phyloP scores from a whole-genome alignment of 37 sponge, comb jelly and placozoan species.

The Tethya wilhelma region DNA sequence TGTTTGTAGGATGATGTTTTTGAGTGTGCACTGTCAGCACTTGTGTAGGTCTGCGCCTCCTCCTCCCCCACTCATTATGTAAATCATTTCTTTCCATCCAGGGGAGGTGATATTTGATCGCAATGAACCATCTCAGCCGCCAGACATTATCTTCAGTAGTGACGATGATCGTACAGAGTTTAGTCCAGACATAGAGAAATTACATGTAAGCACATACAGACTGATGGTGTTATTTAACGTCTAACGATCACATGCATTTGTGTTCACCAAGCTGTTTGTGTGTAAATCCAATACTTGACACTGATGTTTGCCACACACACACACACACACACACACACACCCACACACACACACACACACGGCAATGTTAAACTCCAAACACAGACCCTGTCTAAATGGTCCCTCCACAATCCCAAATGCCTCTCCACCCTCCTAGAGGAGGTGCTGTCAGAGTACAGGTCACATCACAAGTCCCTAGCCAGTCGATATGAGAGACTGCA shows the following conservation, averaged over 20 bases:
- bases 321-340: too few species aligned
- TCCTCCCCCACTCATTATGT: too few species aligned
- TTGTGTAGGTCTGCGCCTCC: too few species aligned
- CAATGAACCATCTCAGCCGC: conserved; percentile 54
- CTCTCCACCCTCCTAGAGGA: conserved; percentile 53
- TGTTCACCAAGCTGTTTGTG: too few species aligned
- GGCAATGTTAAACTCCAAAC: too few species aligned
- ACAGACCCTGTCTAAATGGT: conserved; percentile 53
- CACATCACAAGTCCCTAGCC: conserved; percentile 22
- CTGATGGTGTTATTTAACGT: too few species aligned
- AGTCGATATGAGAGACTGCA: conserved; percentile 51
- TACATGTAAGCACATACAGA: conserved; percentile 54
- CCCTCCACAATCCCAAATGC: background rate
- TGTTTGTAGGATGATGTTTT: conserved; percentile 21
- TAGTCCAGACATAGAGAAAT: conserved; percentile 63
- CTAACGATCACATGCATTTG: too few species aligned
- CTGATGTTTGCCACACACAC: too few species aligned
- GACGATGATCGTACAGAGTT: conserved; percentile 61
- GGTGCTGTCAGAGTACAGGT: conserved; percentile 59
- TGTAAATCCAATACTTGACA: too few species aligned
- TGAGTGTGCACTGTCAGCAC: too few species aligned
- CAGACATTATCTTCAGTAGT: conserved; percentile 75
- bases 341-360: too few species aligned
- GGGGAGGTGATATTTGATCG: conserved; percentile 89
- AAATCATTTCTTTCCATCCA: conserved; percentile 9